Evolutionary conservation across 2,888 invertebrate species (phyloP).

Genomic region (Drosophila mayaguana): DNA sequence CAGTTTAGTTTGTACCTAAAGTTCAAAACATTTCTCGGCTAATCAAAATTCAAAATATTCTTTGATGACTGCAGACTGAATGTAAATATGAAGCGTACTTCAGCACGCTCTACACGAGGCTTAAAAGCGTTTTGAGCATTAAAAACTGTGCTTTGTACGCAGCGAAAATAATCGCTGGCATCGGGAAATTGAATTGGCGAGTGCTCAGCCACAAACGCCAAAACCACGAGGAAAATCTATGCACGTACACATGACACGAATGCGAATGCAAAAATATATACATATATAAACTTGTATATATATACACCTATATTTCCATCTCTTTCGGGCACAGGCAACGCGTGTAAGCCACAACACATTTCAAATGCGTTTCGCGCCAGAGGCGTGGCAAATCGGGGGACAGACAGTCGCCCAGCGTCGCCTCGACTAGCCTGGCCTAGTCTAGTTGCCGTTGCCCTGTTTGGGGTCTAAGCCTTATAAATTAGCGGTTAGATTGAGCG

Average conservation of each 20-base stretch:
- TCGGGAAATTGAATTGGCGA: constrained; percentile 70
- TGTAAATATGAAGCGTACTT: constrained; percentile 1
- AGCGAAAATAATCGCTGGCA: constrained; percentile 54
- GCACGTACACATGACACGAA: constrained; percentile 28
- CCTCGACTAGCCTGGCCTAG: constrained; percentile 1
- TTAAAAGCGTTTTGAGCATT: constrained; percentile 54
- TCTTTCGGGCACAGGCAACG: constrained; percentile 35
- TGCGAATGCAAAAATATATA: neutral
- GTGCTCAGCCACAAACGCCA: constrained; percentile 65
- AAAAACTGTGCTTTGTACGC: constrained; percentile 56
- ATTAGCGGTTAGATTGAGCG: constrained; percentile 77
- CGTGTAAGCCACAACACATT: constrained; percentile 64
- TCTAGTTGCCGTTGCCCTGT: constrained; percentile 30
- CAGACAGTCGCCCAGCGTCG: constrained; percentile 11
- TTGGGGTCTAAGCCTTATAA: constrained; percentile 65
- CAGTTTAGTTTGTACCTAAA: neutral
- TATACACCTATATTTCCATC: neutral
- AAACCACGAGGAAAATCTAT: constrained; percentile 71
- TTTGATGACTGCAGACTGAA: neutral
- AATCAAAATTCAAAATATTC: constrained; percentile 6
- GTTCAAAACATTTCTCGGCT: neutral
- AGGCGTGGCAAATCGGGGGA: constrained; percentile 6
- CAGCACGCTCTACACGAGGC: neutral
- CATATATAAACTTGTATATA: neutral
- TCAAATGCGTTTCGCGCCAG: constrained; percentile 58